Evolutionary conservation across 1,140 invertebrate species (phyloP), one percentile per base, ranked within the genome.

Genomic region (Macrocentrus cingulum): DNA sequence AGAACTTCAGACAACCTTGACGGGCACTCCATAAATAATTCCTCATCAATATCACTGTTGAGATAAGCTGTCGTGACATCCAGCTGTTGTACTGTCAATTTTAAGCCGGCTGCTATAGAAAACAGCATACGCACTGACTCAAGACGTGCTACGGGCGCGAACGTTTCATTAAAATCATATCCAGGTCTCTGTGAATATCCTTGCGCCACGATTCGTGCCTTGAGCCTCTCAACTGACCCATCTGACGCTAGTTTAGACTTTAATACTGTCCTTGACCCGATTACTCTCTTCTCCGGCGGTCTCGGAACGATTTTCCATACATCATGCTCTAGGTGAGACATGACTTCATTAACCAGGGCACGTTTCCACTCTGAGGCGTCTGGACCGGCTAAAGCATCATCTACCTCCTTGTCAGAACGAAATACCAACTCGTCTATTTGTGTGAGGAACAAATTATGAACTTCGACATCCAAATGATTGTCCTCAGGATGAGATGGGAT

Each of bases 31-130:
- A 62, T 62, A 41, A 58, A 59, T 0, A 59, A n/a, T 7, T 61
- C 50, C 32, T 65, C 39, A 0, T 58, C 6, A 8, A 64, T 11
- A 9, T 55, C 19, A 15, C 56, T 48, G 61, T 76, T 67, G 16
- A 78, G 61, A 59, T 71, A 80, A 7, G 73, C 76, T n/a, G 75
- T 78, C 15, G 59, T 62, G 15, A 78, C 67, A 68, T 77, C 72
- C 25, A 75, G 49, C 56, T 74, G 68, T 13, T 34, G 56, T 13
- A 68, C 66, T 7, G 62, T 1, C 23, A 65, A 41, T 16, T 63
- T 54, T 18, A 57, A 18, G 5, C 49, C 41, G 51, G 60, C 15
- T 66, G 57, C 37, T 0, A 51, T 1, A 19, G 52, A 39, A 23
- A 51, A 4, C 1, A 73, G 3, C 15, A 61, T 29, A 46, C 72